A percentile compares a stretch with the other conserved stretches of the same genome.
Evolutionary conservation across 2,888 invertebrate species (phyloP).

Genomic region (Epirrhoe tristata): DNA sequence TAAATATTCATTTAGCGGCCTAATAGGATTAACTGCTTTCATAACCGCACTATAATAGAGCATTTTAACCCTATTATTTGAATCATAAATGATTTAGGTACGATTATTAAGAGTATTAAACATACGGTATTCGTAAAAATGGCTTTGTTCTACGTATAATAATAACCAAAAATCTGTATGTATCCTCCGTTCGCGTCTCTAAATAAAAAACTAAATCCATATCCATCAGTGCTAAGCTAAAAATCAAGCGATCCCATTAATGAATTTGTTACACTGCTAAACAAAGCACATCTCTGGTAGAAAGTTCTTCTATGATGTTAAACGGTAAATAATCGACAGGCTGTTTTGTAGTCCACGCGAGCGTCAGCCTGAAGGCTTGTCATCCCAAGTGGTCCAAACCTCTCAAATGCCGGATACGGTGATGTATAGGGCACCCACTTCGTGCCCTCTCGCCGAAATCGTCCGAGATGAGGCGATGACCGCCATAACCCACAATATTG

Average conservation of each 20-base stretch:
- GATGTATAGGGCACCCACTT: slow-evolving; percentile 45
- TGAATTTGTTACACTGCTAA: too few relatives aligned
- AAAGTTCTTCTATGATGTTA: background rate
- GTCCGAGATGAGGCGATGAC: slow-evolving; percentile 38
- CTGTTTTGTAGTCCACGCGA: slow-evolving; percentile 48
- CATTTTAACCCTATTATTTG: slow-evolving; percentile 11
- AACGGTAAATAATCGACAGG: slow-evolving; percentile 39
- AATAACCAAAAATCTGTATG: too few relatives aligned
- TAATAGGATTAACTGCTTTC: slow-evolving; percentile 24
- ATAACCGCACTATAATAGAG: slow-evolving; percentile 2
- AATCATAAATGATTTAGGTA: background rate
- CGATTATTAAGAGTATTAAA: background rate
- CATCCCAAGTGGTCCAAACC: slow-evolving; percentile 34
- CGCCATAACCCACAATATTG: slow-evolving; percentile 35
- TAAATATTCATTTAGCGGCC: slow-evolving; percentile 34
- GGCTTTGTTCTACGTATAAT: background rate
- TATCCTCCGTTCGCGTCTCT: too few relatives aligned
- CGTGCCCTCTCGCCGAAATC: slow-evolving; percentile 39
- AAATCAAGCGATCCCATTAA: too few relatives aligned
- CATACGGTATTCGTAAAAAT: background rate
- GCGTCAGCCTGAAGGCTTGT: slow-evolving; percentile 34
- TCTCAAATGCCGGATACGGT: slow-evolving; percentile 48
- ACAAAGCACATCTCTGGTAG: too few relatives aligned
- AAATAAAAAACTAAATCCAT: too few relatives aligned
- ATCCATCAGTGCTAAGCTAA: too few relatives aligned